A percentile compares a stretch with the other conserved stretches of the same genome.
These are phyloP conservation scores for Ctenoplectra terminalis DNA, from an alignment of 1,140 invertebrate genomes.

Conservation along the genomic window DNA sequence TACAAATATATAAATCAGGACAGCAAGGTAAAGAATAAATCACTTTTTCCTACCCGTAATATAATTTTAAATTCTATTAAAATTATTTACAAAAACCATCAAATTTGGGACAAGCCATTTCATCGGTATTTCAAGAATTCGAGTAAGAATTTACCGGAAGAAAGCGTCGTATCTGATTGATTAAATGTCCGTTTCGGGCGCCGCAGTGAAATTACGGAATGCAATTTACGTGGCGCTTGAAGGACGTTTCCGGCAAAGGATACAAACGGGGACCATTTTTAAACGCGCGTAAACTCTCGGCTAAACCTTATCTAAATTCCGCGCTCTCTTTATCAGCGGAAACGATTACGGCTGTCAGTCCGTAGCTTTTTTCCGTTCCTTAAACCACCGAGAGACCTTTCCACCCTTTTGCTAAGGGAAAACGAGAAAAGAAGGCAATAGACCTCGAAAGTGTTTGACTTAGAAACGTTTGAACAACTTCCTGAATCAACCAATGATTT, in stretches of 20 bases:
- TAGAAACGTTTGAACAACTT: neutral
- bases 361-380: conserved; percentile 9
- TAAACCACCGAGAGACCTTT: conserved; percentile 4
- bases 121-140: neutral
- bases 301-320: conserved; percentile 39
- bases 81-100: no score
- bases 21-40: no score
- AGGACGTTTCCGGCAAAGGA: neutral
- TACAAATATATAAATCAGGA: no score
- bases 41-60: no score
- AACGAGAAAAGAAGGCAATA: neutral
- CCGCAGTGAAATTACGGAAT: neutral
- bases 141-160: neutral
- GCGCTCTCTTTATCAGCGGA: conserved; percentile 2
- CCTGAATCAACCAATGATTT: neutral
- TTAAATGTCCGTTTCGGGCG: neutral
- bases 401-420: neutral
- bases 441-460: neutral
- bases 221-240: conserved; percentile 7
- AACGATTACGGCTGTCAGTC: conserved; percentile 38
- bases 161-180: conserved; percentile 4
- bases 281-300: conserved; percentile 1
- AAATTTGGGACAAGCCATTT: no score
- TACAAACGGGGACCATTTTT: conserved; percentile 26
- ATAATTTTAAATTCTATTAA: no score